A percentile compares a stretch with the other conserved stretches of the same genome.
These are phyloP conservation scores for Rousettus leschenaultii DNA, from an alignment of 2,113 vertebrate species.

Conservation along the genomic window DNA sequence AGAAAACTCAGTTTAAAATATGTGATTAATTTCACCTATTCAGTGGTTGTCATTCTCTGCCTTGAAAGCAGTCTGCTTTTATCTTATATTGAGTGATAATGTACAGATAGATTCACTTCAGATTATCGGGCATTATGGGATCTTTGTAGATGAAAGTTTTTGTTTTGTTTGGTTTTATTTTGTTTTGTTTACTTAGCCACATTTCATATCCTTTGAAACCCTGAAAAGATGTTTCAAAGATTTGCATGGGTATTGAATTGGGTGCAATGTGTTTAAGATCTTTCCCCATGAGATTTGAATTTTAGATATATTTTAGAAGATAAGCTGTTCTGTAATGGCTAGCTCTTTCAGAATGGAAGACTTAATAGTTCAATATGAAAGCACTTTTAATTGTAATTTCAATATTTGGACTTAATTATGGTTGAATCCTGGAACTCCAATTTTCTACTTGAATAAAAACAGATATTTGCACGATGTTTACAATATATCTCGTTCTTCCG, in stretches of 20 bases:
- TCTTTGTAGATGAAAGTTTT: conserved; percentile 9
- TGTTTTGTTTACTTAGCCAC: not conserved
- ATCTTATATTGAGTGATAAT: not conserved
- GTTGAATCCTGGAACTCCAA: not conserved
- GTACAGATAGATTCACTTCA: conserved; percentile 3
- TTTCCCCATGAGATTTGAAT: conserved; percentile 23
- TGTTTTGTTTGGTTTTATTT: not conserved
- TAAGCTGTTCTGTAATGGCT: not conserved
- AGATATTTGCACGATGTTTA: conserved; percentile 8
- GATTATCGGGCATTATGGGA: not conserved
- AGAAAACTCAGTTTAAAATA: not conserved
- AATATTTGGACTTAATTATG: conserved; percentile 24
- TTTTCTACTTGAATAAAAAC: conserved; percentile 41
- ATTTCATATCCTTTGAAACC: conserved; percentile 12
- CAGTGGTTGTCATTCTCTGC: not conserved
- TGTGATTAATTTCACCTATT: not conserved
- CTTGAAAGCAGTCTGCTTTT: not conserved
- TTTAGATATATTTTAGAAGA: conserved; percentile 20
- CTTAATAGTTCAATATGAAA: not conserved
- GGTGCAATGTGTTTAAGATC: not conserved
- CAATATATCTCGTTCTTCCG: not conserved
- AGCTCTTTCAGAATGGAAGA: not conserved
- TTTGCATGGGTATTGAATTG: conserved; percentile 26
- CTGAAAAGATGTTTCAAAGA: not conserved
- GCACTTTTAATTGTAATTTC: not conserved